Base-by-base conservation (phyloP, 2,888 invertebrate genomes). In the Polyommatus iphigenia region DNA sequence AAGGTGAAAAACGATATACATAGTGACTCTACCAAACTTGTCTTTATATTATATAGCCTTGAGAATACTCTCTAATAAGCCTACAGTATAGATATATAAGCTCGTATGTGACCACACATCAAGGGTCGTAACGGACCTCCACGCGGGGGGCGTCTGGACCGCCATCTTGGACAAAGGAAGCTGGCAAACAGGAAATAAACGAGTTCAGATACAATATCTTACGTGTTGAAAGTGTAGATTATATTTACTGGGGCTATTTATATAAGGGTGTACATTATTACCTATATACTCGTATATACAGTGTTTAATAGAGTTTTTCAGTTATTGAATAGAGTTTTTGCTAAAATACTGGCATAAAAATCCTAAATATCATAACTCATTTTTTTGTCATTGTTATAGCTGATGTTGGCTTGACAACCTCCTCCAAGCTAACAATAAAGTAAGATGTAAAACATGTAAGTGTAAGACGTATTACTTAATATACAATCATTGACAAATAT, bases 81-180 rank as follows among this genome's bases (percentile, higher is more conserved):
- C 24, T 24, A 67, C 15, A 67, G 13, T 32, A 67, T 32, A 29
- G 6, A 29, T 62, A 67, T 32, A 6, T 15, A 29, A 67, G 59
- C 20, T 24, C 29, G 5, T 46, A 20, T 75, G 54, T 75, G 75
- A 75, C 75, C 75, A 75, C 75, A 75, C 50, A 50, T 50, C 73
- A 54, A 75, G 75, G 75, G 75, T 59, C 77, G 50, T 76, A 71
- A 50, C 50, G 78, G 78, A 79, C 78, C 75, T 77, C 71, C 73
- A 54, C 71, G 67, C 80, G 79, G 79, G 78, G 76, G 78, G 73
- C 79, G 76, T 77, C 71, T 76, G 76, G 76, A 59, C 79, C 76
- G 81, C 79, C 81, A 81, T 81, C 80, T 80, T 80, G 76, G 76
- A 80, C 80, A 79, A 81, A 80, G 79, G 77, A 78, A 71, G 54